These are phyloP conservation scores for Lamellibrachia satsuma DNA, from an alignment of 2,888 invertebrate species.

Conservation along the genomic window DNA sequence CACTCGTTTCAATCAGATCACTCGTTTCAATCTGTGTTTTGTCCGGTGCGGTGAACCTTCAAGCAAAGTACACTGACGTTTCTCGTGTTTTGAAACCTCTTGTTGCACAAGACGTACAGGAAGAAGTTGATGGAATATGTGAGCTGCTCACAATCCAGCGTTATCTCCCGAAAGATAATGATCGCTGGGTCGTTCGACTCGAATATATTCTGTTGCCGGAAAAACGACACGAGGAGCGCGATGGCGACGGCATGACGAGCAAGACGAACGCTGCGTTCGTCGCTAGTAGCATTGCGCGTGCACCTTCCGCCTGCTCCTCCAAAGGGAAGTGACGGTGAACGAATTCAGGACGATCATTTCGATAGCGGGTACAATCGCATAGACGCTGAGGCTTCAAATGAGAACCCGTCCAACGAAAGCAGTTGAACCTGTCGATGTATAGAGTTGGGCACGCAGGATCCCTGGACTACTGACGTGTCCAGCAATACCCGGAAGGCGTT, in stretches of 20 bases:
- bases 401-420: not conserved
- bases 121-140: constrained; percentile 54
- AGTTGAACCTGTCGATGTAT: not conserved
- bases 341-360: not conserved
- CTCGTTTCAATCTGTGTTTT: not conserved
- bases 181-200: constrained; percentile 35
- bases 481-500: constrained; percentile 46
- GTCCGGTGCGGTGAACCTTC: not conserved
- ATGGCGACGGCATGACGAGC: constrained; percentile 46
- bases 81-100: constrained; percentile 40
- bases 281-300: constrained; percentile 44
- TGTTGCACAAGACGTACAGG: constrained; percentile 48
- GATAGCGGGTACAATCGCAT: not conserved
- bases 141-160: constrained; percentile 49
- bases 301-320: not conserved
- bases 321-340: not conserved
- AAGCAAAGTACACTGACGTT: not conserved
- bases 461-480: constrained; percentile 41
- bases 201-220: not conserved
- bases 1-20: not conserved
- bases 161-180: constrained; percentile 35
- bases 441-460: constrained; percentile 40
- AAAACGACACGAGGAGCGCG: constrained; percentile 44
- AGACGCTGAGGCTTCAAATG: not conserved
- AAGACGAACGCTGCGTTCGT: constrained; percentile 46